These are phyloP conservation scores for Diadromus collaris DNA, from an alignment of 2,888 invertebrate species.

Conservation along the genomic window DNA sequence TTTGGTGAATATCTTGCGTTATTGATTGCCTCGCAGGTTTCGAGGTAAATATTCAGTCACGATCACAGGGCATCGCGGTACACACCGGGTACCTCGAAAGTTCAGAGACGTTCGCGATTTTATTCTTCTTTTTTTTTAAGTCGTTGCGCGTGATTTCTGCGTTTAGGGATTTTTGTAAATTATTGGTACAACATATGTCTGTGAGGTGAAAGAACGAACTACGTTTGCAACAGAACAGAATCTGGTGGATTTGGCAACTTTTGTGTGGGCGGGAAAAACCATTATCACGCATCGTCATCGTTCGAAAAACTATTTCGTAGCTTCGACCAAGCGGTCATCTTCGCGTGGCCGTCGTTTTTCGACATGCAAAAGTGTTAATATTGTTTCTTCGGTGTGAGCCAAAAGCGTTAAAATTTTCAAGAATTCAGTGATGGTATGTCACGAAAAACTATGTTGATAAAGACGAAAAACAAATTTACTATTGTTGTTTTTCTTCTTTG, in stretches of 20 bases:
- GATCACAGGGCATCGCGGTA: neutral
- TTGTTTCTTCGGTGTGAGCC: slow-evolving; percentile 24
- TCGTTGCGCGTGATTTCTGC: slow-evolving; percentile 25
- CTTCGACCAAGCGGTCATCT: neutral
- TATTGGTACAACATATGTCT: slow-evolving; percentile 9
- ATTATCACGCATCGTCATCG: neutral
- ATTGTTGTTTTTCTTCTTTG: neutral
- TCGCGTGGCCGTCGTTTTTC: neutral
- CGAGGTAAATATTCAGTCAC: slow-evolving; percentile 33
- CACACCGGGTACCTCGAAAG: slow-evolving; percentile 1
- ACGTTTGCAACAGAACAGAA: slow-evolving; percentile 11
- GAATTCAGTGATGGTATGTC: slow-evolving; percentile 25
- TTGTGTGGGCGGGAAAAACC: neutral
- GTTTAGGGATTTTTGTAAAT: slow-evolving; percentile 40
- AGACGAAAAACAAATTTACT: slow-evolving; percentile 2
- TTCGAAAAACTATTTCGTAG: neutral
- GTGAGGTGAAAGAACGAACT: slow-evolving; percentile 1
- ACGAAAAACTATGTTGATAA: slow-evolving; percentile 14
- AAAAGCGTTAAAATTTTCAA: slow-evolving; percentile 30
- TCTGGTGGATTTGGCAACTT: slow-evolving; percentile 1
- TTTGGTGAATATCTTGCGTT: slow-evolving; percentile 4
- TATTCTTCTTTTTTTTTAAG: neutral
- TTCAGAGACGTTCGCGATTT: slow-evolving; percentile 18
- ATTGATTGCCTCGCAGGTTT: slow-evolving; percentile 44
- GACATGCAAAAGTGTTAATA: neutral